A percentile compares a stretch with the other conserved stretches of the same genome.
phyloP scores from a whole-genome alignment of 2,888 invertebrate species.

The Diloba caeruleocephala region DNA sequence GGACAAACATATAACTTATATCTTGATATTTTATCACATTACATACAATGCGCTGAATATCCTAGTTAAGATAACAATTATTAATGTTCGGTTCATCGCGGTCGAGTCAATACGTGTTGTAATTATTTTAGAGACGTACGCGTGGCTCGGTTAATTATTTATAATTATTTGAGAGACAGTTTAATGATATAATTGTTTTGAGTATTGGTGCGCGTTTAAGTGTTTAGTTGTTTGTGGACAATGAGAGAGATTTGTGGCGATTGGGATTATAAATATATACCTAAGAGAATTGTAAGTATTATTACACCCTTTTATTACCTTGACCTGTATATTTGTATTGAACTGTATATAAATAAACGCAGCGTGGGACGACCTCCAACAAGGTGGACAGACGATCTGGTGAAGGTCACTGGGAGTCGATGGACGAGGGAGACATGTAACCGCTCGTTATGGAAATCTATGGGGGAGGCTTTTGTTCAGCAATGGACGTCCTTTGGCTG shows the following conservation, averaged over 20 bases:
- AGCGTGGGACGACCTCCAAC: too few relatives aligned
- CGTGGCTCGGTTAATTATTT: neutral
- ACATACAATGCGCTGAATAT: conserved; percentile 13
- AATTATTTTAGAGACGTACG: neutral
- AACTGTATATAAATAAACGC: too few relatives aligned
- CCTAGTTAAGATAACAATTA: conserved; percentile 12
- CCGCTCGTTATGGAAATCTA: too few relatives aligned
- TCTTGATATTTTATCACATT: neutral
- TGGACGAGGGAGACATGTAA: too few relatives aligned
- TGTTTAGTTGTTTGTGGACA: conserved; percentile 24
- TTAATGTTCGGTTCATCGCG: conserved; percentile 1
- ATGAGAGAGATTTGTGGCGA: conserved; percentile 17
- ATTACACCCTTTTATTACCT: neutral
- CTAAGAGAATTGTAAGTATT: conserved; percentile 36
- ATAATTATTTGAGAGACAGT: conserved; percentile 1
- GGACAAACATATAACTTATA: neutral
- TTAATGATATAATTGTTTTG: conserved; percentile 8
- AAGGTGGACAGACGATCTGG: too few relatives aligned
- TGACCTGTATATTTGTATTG: too few relatives aligned
- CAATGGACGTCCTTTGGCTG: too few relatives aligned
- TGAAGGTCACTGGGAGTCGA: too few relatives aligned
- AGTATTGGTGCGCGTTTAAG: conserved; percentile 7
- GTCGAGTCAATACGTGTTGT: neutral
- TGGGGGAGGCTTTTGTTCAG: too few relatives aligned
- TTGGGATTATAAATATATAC: conserved; percentile 26